phyloP scores from a whole-genome alignment of 2,113 vertebrate species.

The Vanacampus margaritifer region DNA sequence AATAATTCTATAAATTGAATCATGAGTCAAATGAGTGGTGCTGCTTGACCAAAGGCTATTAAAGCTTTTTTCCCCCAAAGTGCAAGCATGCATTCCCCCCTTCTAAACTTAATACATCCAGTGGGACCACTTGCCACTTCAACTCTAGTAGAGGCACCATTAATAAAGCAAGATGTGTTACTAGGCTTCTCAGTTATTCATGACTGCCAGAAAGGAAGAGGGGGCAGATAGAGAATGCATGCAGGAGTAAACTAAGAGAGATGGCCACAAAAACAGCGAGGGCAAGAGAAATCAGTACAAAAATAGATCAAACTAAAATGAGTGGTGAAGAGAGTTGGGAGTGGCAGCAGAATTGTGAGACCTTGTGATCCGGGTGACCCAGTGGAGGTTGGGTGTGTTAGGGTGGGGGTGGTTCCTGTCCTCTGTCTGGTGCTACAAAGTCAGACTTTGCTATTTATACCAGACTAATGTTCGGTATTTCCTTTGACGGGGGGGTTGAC shows the following conservation, averaged over 20 bases:
- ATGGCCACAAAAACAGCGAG: slow-evolving; percentile 9
- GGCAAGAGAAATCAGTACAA: slow-evolving; percentile 30
- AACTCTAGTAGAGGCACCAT: slow-evolving; percentile 31
- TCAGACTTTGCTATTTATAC: slow-evolving; percentile 71
- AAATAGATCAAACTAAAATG: slow-evolving; percentile 53
- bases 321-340: slow-evolving; percentile 25
- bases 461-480: slow-evolving; percentile 75
- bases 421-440: slow-evolving; percentile 59
- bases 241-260: slow-evolving; percentile 20
- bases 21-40: not conserved
- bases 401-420: slow-evolving; percentile 61
- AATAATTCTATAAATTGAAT: slow-evolving; percentile 1
- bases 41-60: slow-evolving; percentile 24
- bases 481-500: slow-evolving; percentile 46
- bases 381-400: slow-evolving; percentile 3
- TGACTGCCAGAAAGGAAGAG: slow-evolving; percentile 13
- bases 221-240: not conserved
- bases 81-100: slow-evolving; percentile 3
- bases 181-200: slow-evolving; percentile 40
- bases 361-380: slow-evolving; percentile 54
- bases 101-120: slow-evolving; percentile 7
- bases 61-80: slow-evolving; percentile 4
- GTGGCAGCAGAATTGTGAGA: slow-evolving; percentile 29
- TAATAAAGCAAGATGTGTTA: slow-evolving; percentile 52
- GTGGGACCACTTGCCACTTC: slow-evolving; percentile 18